Conservation (phyloP, 2,113 vertebrate species). For the Tylochromis polylepis region DNA sequence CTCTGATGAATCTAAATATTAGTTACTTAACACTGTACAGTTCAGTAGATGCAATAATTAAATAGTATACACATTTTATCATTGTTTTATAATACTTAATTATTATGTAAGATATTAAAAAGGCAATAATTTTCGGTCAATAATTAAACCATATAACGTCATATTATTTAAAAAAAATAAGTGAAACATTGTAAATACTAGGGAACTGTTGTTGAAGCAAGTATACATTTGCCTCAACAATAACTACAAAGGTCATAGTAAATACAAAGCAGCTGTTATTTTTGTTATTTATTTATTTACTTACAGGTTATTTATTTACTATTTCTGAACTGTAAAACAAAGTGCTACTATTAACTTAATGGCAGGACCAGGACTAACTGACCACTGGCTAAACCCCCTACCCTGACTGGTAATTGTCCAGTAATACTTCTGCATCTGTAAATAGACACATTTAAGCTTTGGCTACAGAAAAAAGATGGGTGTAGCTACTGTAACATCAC, state of each 20-base stretch:
- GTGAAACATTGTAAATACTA: conserved; percentile 1
- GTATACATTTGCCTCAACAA: conserved; percentile 13
- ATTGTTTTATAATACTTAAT: background rate
- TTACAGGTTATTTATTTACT: background rate
- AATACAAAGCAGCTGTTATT: background rate
- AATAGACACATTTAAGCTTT: background rate
- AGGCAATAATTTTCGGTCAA: background rate
- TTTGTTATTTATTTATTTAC: background rate
- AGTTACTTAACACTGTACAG: background rate
- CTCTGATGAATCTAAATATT: background rate
- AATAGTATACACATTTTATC: background rate
- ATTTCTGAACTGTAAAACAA: background rate
- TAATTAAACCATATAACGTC: background rate
- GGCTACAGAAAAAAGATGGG: background rate
- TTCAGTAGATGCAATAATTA: background rate
- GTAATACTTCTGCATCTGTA: background rate
- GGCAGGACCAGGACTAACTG: background rate
- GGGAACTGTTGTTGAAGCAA: background rate
- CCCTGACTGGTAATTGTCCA: background rate
- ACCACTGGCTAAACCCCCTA: background rate
- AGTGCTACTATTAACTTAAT: background rate
- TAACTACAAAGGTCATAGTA: background rate
- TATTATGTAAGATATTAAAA: background rate
- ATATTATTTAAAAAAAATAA: background rate
- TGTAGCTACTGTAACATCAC: background rate